Evolutionary conservation across 2,797 vertebrate genomes (phyloP).

Genomic region (Cygnus olor): DNA sequence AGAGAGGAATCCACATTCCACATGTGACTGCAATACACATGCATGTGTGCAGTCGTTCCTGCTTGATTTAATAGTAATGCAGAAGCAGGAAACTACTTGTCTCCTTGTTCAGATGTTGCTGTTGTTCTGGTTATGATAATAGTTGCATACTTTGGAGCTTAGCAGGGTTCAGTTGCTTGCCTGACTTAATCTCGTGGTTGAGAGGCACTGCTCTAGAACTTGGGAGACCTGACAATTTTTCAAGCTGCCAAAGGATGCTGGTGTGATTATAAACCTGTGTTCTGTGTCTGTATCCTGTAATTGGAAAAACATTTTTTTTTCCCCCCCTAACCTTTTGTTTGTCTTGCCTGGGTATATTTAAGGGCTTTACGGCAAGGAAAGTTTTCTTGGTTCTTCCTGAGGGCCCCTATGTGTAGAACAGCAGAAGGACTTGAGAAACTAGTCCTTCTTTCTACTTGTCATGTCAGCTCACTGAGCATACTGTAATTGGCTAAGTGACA

Average conservation of each 20-base stretch:
- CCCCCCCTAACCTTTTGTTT: background rate
- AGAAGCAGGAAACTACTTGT: background rate
- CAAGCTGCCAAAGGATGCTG: background rate
- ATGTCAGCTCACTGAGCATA: background rate
- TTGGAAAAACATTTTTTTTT: background rate
- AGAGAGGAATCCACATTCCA: background rate
- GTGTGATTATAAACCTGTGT: background rate
- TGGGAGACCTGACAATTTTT: background rate
- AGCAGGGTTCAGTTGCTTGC: background rate
- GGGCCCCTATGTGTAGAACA: background rate
- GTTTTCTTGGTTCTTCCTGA: background rate
- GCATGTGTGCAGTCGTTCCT: background rate
- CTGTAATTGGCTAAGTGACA: background rate
- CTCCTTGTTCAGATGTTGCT: background rate
- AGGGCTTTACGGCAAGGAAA: background rate
- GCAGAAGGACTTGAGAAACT: background rate
- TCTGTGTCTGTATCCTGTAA: background rate
- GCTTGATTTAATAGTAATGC: background rate
- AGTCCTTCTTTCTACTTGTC: background rate
- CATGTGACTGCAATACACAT: background rate
- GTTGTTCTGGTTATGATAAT: background rate
- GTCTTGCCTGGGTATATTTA: background rate
- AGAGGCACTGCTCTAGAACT: background rate
- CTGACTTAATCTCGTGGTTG: background rate
- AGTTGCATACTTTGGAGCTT: background rate